phyloP scores from a whole-genome alignment of 2,888 invertebrate species.

The Chromoteleia sp. region DNA sequence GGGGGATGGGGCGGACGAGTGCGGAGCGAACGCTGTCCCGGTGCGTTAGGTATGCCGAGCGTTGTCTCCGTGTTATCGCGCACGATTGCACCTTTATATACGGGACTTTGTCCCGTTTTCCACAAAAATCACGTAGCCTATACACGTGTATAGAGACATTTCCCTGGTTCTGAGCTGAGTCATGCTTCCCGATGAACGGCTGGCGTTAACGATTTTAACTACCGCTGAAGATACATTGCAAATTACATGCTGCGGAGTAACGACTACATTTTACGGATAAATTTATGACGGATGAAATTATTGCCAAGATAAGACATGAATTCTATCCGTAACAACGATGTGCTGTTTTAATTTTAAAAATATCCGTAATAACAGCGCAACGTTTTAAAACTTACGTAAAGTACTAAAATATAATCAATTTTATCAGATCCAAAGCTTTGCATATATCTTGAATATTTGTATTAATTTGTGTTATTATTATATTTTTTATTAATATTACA shows the following conservation, averaged over 20 bases:
- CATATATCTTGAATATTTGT: too few relatives aligned
- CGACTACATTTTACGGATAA: slow-evolving; percentile 60
- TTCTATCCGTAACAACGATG: slow-evolving; percentile 20
- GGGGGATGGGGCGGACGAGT: slow-evolving; percentile 35
- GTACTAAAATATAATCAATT: too few relatives aligned
- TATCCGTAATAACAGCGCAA: too few relatives aligned
- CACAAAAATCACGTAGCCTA: slow-evolving; percentile 75
- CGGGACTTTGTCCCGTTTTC: slow-evolving; percentile 70
- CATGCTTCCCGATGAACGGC: slow-evolving; percentile 63
- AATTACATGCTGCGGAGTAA: slow-evolving; percentile 56
- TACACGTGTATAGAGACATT: slow-evolving; percentile 69
- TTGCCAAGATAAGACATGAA: slow-evolving; percentile 58
- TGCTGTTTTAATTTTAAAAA: too few relatives aligned
- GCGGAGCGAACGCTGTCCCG: slow-evolving; percentile 40
- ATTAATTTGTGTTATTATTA: too few relatives aligned
- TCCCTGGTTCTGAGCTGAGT: slow-evolving; percentile 68
- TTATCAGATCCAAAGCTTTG: too few relatives aligned
- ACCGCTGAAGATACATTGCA: slow-evolving; percentile 65
- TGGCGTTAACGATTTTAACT: slow-evolving; percentile 69
- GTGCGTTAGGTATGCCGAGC: slow-evolving; percentile 73
- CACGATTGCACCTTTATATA: slow-evolving; percentile 75
- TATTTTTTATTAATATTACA: too few relatives aligned
- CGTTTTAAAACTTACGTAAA: too few relatives aligned
- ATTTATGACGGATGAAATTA: slow-evolving; percentile 66
- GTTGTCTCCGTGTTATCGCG: slow-evolving; percentile 78